Conservation (phyloP, 1,140 invertebrate species). For the Probaryconus sp. region DNA sequence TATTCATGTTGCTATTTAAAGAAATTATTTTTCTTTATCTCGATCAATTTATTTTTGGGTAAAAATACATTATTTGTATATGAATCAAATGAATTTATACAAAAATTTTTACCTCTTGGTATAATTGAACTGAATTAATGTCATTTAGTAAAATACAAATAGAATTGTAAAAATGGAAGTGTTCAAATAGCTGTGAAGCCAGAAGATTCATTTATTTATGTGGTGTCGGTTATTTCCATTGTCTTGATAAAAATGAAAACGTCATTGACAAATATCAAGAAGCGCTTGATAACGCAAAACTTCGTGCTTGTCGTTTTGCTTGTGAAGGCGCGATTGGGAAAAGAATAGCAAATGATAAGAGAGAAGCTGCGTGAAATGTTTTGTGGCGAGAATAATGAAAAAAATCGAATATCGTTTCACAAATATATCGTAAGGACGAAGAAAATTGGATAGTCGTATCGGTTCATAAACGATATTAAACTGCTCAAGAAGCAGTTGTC, state of each 20-base stretch:
- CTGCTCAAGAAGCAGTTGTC: constrained; percentile 50
- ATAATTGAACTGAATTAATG: too few species aligned
- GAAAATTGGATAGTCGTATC: constrained; percentile 63
- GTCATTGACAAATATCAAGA: constrained; percentile 42
- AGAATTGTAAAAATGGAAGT: too few species aligned
- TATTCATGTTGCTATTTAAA: too few species aligned
- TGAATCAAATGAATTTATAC: too few species aligned
- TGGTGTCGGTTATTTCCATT: constrained; percentile 32
- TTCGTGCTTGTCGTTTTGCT: constrained; percentile 20
- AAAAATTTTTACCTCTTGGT: too few species aligned
- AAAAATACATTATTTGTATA: too few species aligned
- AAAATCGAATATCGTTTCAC: constrained; percentile 52
- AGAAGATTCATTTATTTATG: constrained; percentile 21
- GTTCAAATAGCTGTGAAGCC: too few species aligned
- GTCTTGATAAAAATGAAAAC: constrained; percentile 45
- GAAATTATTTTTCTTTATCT: too few species aligned
- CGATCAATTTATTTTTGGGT: too few species aligned
- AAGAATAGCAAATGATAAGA: constrained; percentile 40
- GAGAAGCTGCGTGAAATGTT: constrained; percentile 48
- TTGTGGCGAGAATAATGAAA: constrained; percentile 58
- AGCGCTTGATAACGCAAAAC: constrained; percentile 14
- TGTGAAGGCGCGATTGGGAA: constrained; percentile 11
- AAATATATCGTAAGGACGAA: constrained; percentile 42
- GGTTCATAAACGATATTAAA: constrained; percentile 63
- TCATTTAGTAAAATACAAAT: too few species aligned